A percentile compares a stretch with the other conserved stretches of the same genome.
Conservation (phyloP, 2,113 vertebrate genomes). For the Podarcis cretensis region DNA sequence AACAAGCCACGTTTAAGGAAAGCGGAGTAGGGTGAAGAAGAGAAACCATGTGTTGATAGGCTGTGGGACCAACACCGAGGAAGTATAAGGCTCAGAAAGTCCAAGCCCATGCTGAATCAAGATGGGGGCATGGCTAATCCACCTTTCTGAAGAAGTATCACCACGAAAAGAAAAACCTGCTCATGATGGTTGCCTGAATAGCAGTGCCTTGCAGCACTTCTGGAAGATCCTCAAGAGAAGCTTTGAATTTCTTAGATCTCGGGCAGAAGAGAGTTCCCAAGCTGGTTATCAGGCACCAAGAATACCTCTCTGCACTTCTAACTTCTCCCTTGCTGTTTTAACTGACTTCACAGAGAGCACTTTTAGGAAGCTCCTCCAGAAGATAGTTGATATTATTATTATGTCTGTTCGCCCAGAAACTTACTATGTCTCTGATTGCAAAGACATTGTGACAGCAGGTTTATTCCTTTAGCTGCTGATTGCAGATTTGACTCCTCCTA, state of each 20-base stretch:
- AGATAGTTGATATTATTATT: background rate
- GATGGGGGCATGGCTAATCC: background rate
- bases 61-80: background rate
- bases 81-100: background rate
- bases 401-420: background rate
- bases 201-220: background rate
- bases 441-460: background rate
- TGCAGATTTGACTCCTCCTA: background rate
- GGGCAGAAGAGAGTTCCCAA: background rate
- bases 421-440: slow-evolving; percentile 2
- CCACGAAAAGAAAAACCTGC: background rate
- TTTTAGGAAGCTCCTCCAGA: background rate
- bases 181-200: background rate
- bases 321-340: background rate
- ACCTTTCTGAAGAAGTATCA: background rate
- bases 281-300: background rate
- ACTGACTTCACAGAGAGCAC: background rate
- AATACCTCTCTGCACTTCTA: background rate
- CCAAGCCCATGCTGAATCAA: background rate
- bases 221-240: background rate
- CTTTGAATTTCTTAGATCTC: background rate
- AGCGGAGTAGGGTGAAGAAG: background rate
- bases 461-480: background rate
- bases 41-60: background rate
- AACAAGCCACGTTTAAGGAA: background rate